These are phyloP conservation scores for Sepiola atlantica DNA, from an alignment of 2,888 invertebrate species.

Conservation along the genomic window DNA sequence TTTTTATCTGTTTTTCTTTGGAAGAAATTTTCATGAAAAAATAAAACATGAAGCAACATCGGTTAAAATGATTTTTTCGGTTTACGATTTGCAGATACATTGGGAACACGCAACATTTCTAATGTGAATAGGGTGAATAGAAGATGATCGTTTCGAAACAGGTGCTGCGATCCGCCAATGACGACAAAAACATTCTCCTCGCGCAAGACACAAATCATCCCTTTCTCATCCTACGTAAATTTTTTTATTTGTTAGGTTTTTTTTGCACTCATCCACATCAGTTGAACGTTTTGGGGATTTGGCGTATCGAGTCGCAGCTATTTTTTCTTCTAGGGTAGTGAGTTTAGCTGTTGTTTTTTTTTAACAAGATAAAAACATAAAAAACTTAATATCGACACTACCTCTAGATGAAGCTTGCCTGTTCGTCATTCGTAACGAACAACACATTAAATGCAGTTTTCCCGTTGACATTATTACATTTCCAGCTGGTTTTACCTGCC, in stretches of 20 bases:
- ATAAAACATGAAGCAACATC: too few relatives aligned
- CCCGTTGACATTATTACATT: too few relatives aligned
- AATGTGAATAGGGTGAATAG: neutral
- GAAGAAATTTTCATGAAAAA: too few relatives aligned
- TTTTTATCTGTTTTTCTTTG: too few relatives aligned
- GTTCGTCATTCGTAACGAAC: too few relatives aligned
- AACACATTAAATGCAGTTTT: too few relatives aligned
- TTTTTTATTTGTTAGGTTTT: neutral
- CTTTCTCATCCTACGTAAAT: neutral
- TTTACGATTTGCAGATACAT: neutral
- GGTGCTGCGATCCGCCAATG: neutral
- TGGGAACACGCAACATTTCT: neutral
- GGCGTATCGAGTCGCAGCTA: neutral
- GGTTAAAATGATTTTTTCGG: neutral
- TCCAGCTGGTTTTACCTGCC: too few relatives aligned
- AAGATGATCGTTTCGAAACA: neutral
- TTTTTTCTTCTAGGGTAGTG: neutral
- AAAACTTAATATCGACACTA: too few relatives aligned
- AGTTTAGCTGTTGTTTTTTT: neutral
- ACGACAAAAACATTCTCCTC: neutral
- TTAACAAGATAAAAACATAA: too few relatives aligned
- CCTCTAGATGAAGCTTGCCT: too few relatives aligned
- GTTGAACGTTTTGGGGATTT: neutral
- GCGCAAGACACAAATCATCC: neutral
- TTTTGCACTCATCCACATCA: neutral